Evolutionary conservation across 2,888 invertebrate genomes (phyloP), one percentile per base, ranked within the genome.

Genomic region (Meta bourneti): DNA sequence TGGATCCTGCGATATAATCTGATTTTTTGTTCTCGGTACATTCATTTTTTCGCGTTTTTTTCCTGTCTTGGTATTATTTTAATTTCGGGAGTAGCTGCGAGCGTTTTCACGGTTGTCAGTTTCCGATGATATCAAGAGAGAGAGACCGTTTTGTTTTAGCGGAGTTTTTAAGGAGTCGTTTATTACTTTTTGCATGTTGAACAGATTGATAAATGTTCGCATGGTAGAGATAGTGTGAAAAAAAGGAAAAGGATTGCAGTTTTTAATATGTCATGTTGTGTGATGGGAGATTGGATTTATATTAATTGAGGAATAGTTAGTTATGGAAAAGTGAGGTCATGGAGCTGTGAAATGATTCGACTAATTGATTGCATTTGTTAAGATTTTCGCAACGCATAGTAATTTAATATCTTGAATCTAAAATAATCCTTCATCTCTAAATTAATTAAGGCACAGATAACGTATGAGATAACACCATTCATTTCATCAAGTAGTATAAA

Each of bases 51-150:
- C 49, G 7, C 61, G 51, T 74, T 75, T 83, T 84, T 74, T 54
- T 49, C 13, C 48, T 69, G 51, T 74, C 16, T 52, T 51, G 69
- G 20, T 51, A 74, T 83, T 52, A 34, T 75, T 77, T 85, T 85
- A 85, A 85, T 85, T 85, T 75, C 69, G 51, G 69, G 16, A 69
- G 49, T 61, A 61, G 19, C 49, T 48, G 54, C 13, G 48, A 74
- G 54, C 34, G 49, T 69, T 88, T 81, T 88, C 81, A 88, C 74
- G 81, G 69, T 88, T 81, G 88, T 81, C 88, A 88, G 48, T 54
- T 69, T 51, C 19, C 34, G 61, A 74, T 81, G 69, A 61, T 88
- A 75, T 84, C 80, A 79, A 49, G 19, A 48, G 13, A 80, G 61
- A 7, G 69, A 34, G 20, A 54, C 51, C 61, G 34, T 81, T 81